phyloP scores from a whole-genome alignment of 2,113 vertebrate species.

The Pogonocichla stellata region DNA sequence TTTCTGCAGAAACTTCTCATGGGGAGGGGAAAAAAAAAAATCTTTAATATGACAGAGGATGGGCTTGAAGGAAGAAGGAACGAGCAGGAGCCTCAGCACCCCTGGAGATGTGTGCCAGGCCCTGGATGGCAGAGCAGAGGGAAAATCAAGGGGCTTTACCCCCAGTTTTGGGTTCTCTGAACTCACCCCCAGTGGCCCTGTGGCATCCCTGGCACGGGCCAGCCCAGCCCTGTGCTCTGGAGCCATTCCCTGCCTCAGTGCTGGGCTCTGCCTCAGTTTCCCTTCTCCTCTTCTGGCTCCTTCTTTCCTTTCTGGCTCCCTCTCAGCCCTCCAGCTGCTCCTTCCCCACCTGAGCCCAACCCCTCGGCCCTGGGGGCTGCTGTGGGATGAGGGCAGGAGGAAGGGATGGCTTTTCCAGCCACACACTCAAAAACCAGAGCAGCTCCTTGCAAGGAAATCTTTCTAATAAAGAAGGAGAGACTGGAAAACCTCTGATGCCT shows the following conservation, averaged over 20 bases:
- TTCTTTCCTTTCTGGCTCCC: background rate
- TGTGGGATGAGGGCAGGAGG: slow-evolving; percentile 39
- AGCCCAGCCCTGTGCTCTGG: background rate
- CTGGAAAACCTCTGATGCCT: background rate
- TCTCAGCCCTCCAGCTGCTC: background rate
- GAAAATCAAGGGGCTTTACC: background rate
- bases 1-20: background rate
- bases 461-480: background rate
- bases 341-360: background rate
- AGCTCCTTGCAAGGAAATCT: background rate
- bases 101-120: background rate
- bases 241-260: background rate
- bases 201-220: background rate
- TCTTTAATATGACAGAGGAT: background rate
- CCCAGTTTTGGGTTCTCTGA: background rate
- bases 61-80: background rate
- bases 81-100: rapidly evolving
- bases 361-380: background rate
- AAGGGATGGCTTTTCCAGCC: background rate
- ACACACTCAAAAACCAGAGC: background rate
- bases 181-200: rapidly evolving
- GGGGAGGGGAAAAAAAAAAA: background rate
- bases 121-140: rapidly evolving
- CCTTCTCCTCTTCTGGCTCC: background rate
- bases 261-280: background rate